Evolutionary conservation across 2,113 vertebrate species (phyloP), one percentile per base, ranked within the genome.

Genomic region (Corvus moneduloides): DNA sequence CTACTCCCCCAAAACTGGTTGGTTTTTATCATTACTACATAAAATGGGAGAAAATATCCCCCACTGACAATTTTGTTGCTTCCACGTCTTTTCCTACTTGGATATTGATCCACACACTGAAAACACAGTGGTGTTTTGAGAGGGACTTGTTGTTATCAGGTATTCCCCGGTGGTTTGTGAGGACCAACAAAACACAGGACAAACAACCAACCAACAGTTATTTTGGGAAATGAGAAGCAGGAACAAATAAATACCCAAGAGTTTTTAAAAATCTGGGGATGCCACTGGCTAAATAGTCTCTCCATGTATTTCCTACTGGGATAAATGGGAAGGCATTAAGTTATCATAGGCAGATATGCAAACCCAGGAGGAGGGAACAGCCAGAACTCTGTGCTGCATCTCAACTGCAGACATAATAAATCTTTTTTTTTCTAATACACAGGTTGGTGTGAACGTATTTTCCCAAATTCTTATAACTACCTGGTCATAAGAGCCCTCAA

Each of bases 61-160:
- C 30, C 32, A 27, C 7, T 2, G 7, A 5, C 4, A 48, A 10
- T 37, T 44, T 5, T 37, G 13, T 2, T 32, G 14, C 55, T 62
- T 10, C 35, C 4, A 0, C 4, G 6, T 6, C 73, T 49, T 41
- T 16, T 80, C 37, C 4, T 11, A 4, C 24, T 10, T 4, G n/a
- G 52, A 1, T 35, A 20, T 41, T 16, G 35, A 62, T 9, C 17
- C 54, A 16, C 8, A 13, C 8, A 13, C 21, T n/a, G 32, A 46
- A 44, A 74, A 41, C 14, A 46, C 13, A 75, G 5, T 6, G 1
- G 17, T 26, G 32, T 6, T 72, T 33, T 12, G 39, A 56, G 63
- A 81, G 15, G 35, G 37, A 7, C 1, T 66, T 54, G 20, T 14
- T 75, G 13, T 27, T 35, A 16, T 7, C 28, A 20, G 7, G 0